These are phyloP conservation scores for Phrixothrix hirtus DNA, from an alignment of 2,888 invertebrate genomes.

Conservation along the genomic window DNA sequence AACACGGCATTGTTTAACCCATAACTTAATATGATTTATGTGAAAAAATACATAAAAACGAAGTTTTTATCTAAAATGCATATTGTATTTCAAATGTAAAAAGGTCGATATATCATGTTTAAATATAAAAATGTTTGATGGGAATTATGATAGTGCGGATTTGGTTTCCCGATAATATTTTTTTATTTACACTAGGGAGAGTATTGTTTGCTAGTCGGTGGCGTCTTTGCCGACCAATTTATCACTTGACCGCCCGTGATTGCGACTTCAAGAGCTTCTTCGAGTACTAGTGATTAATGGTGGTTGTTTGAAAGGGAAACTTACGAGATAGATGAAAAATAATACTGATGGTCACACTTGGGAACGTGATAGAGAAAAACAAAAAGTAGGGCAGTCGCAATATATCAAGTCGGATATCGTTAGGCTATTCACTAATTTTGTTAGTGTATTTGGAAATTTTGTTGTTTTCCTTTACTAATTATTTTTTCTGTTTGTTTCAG, in stretches of 20 bases:
- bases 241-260: constrained; percentile 46
- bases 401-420: constrained; percentile 19
- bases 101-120: too few species aligned
- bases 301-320: constrained; percentile 37
- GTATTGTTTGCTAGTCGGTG: constrained; percentile 24
- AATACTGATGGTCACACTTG: constrained; percentile 39
- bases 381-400: constrained; percentile 22
- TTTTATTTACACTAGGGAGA: constrained; percentile 21
- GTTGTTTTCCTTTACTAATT: background rate
- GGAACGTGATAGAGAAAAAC: constrained; percentile 26
- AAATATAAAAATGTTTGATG: too few species aligned
- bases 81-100: too few species aligned
- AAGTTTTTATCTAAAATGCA: too few species aligned
- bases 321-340: constrained; percentile 40
- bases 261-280: constrained; percentile 43
- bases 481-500: constrained; percentile 58
- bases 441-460: constrained; percentile 4
- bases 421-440: too few species aligned
- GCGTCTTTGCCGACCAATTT: constrained; percentile 40
- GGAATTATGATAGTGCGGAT: too few species aligned
- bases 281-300: constrained; percentile 47
- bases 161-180: constrained; percentile 1
- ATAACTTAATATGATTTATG: too few species aligned
- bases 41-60: too few species aligned
- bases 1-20: too few species aligned